Percentiles rank a stretch among this genome's conserved stretches.
Evolutionary conservation across 1,140 invertebrate genomes (phyloP).

Genomic region (Pachypsylla venusta): DNA sequence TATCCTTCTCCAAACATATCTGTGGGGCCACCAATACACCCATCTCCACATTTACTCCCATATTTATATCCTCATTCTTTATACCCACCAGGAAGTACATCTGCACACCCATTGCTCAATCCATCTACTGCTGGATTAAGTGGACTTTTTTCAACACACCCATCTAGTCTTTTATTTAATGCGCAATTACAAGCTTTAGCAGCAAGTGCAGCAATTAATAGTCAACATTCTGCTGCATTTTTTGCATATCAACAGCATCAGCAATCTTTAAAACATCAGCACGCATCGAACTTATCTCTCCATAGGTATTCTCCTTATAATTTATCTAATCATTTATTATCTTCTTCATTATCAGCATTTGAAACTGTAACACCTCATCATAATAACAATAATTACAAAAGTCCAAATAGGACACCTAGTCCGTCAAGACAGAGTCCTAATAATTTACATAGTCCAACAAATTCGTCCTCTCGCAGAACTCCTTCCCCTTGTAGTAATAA

Average conservation of each 20-base stretch:
- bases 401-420: constrained; percentile 34
- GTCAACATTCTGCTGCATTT: constrained; percentile 23
- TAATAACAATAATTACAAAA: not conserved
- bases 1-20: constrained; percentile 72
- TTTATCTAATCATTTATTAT: not conserved
- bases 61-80: constrained; percentile 65
- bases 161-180: constrained; percentile 58
- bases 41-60: constrained; percentile 61
- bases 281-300: constrained; percentile 5
- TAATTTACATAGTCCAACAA: constrained; percentile 20
- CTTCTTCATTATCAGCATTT: not conserved
- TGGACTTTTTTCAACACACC: constrained; percentile 35
- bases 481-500: constrained; percentile 13
- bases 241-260: constrained; percentile 23
- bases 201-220: constrained; percentile 34
- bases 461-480: constrained; percentile 17
- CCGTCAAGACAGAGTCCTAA: constrained; percentile 29
- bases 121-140: constrained; percentile 32
- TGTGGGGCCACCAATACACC: constrained; percentile 72
- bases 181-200: constrained; percentile 55
- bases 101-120: constrained; percentile 43
- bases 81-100: constrained; percentile 45
- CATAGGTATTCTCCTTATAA: constrained; percentile 1
- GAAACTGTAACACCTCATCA: not conserved
- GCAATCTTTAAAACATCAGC: constrained; percentile 14